A percentile compares a stretch with the other conserved stretches of the same genome.
These are phyloP conservation scores for Thalassophryne amazonica DNA, from an alignment of 2,797 vertebrate species.

Conservation along the genomic window DNA sequence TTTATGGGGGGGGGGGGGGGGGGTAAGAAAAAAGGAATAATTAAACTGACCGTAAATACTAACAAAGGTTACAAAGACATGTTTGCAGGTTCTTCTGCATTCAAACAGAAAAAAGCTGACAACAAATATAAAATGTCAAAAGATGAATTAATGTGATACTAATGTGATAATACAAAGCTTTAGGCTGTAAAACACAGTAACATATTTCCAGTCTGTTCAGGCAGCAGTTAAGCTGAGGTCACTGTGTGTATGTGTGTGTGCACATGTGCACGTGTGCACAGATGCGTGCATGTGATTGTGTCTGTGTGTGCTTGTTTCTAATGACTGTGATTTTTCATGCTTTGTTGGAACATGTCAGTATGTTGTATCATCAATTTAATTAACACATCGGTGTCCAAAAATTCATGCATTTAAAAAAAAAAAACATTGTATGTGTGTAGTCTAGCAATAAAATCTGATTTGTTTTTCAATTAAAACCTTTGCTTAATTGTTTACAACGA, in stretches of 20 bases:
- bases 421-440: too few species aligned
- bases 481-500: too few species aligned
- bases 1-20: too few species aligned
- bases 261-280: too few species aligned
- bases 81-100: too few species aligned
- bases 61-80: too few species aligned
- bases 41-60: too few species aligned
- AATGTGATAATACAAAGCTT: background rate
- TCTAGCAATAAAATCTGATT: too few species aligned
- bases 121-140: too few species aligned
- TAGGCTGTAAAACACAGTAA: constrained; percentile 21
- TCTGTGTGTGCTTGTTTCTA: constrained; percentile 1
- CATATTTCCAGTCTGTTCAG: constrained; percentile 23
- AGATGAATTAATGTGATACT: constrained; percentile 49
- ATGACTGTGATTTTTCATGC: constrained; percentile 44
- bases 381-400: constrained; percentile 12
- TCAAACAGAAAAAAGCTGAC: too few species aligned
- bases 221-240: constrained; percentile 18
- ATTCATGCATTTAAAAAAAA: background rate
- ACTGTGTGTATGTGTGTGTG: constrained; percentile 13
- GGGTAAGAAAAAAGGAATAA: too few species aligned
- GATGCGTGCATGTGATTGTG: constrained; percentile 13
- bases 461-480: too few species aligned
- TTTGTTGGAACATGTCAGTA: background rate
- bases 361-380: constrained; percentile 11